A percentile compares a stretch with the other conserved stretches of the same genome.
phyloP scores from a whole-genome alignment of 2,888 invertebrate species.

The Torymus aiolomorphi region DNA sequence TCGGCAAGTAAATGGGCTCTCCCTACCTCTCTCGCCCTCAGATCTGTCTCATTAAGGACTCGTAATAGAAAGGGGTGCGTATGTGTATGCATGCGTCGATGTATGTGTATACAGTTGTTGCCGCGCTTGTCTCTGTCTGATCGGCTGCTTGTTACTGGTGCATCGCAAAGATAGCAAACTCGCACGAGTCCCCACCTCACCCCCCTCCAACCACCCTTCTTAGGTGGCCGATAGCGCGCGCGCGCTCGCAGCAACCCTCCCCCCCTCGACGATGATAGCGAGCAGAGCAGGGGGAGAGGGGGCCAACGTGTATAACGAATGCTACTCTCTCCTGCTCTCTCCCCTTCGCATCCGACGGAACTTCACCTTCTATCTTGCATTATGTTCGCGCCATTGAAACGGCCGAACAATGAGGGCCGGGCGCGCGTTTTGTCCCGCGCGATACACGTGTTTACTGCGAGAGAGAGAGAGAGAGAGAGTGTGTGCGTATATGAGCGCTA shows the following conservation, averaged over 20 bases:
- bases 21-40: conserved; percentile 57
- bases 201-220: conserved; percentile 1
- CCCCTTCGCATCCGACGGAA: conserved; percentile 62
- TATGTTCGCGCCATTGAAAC: conserved; percentile 70
- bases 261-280: conserved; percentile 15
- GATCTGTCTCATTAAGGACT: conserved; percentile 74
- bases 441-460: conserved; percentile 51
- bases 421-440: conserved; percentile 69
- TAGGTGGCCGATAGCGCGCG: conserved; percentile 27
- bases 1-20: conserved; percentile 48
- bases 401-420: conserved; percentile 69
- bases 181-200: not conserved
- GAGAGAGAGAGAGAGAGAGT: too few species aligned
- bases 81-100: too few species aligned
- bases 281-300: not conserved
- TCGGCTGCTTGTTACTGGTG: conserved; percentile 7
- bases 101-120: too few species aligned
- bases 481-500: too few species aligned
- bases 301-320: conserved; percentile 49
- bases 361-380: conserved; percentile 65
- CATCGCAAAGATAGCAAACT: conserved; percentile 39
- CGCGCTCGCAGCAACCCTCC: not conserved
- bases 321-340: too few species aligned
- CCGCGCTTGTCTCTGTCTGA: not conserved
- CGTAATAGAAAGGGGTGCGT: conserved; percentile 64